Base-by-base conservation (phyloP, 2,113 vertebrate genomes). In the Rhinoderma darwinii region DNA sequence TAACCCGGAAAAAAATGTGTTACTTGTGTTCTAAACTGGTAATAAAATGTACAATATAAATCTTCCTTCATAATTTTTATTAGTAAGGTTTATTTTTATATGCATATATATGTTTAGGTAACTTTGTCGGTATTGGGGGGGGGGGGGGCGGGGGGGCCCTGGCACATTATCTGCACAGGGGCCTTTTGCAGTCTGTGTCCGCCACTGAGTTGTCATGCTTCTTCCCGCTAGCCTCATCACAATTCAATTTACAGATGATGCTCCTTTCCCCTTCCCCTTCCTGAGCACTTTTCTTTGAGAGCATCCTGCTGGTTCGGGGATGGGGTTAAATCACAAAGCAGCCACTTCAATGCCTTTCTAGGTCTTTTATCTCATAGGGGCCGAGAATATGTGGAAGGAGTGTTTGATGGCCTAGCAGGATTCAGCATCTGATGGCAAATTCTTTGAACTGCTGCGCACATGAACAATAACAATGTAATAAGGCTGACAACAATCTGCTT, bases 301-400 rank as follows among this genome's bases (percentile, higher is more conserved):
- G 63, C n/a, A n/a, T 79, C 84, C 63, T 59, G 66, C 84, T 86
- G 84, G 37, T 72, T 66, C 20, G 30, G 32, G 66, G 63, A 51
- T 81, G 59, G 79, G 77, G 84, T 86, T 86, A 81, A 80, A 73
- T 81, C 63, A 77, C 63, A 80, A 39, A 86, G 84, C 47, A 56
- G 72, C 47, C 84, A 86, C 84, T 86, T 86, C 84, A 72, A 56
- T 44, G 84, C 27, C 8, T 56, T 59, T 50, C 76, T 43, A 43
- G 68, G 47, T 6, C 77, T 86, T 86, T 86, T 66, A 86, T 86
- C 84, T 86, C 77, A 41, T 18, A n/a, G 5, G 43, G 77, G 68
- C 9, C n/a, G 77, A 59, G 5, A 44, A 54, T 41, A 81, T 59
- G 77, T 43, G 84, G 77, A 81, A 54, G 44, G 50, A 80, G 25